Percentiles rank a stretch among this genome's conserved stretches.
Evolutionary conservation across 1,140 invertebrate species (phyloP).

Genomic region (Gonioctena quinquepunctata): DNA sequence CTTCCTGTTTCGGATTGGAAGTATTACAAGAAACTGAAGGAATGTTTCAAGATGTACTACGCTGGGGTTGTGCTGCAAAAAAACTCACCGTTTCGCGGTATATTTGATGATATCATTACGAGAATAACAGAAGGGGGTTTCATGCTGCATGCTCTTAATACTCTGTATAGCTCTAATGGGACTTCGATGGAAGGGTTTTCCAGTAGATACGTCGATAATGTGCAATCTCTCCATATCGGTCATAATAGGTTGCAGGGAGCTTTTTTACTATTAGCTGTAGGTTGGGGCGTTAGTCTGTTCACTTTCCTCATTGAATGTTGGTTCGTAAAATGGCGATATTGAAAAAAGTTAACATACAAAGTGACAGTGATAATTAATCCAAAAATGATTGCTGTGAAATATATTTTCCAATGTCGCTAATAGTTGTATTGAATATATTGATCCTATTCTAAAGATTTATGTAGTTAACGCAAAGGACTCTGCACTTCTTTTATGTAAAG

Average conservation of each 20-base stretch:
- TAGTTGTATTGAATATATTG: no score
- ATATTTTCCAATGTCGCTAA: no score
- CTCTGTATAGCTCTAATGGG: background rate
- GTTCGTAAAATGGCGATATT: background rate
- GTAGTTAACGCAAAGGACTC: no score
- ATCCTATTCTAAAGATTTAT: no score
- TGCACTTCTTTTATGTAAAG: no score
- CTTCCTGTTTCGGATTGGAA: background rate
- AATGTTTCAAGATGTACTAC: background rate
- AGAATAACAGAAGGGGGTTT: background rate
- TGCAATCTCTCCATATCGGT: background rate
- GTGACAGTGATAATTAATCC: no score
- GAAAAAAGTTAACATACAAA: no score
- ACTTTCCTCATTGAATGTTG: background rate
- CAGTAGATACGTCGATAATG: background rate
- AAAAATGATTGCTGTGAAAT: no score
- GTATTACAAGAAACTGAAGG: background rate
- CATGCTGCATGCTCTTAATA: background rate
- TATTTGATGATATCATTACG: background rate
- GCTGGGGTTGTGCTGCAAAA: background rate
- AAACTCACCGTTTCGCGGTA: background rate
- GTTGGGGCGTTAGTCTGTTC: background rate
- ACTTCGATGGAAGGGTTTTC: background rate
- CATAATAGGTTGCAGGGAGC: background rate
- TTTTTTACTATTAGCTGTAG: background rate